Base-by-base conservation (phyloP, 1,140 invertebrate species). In the Heliothis subflexa region DNA sequence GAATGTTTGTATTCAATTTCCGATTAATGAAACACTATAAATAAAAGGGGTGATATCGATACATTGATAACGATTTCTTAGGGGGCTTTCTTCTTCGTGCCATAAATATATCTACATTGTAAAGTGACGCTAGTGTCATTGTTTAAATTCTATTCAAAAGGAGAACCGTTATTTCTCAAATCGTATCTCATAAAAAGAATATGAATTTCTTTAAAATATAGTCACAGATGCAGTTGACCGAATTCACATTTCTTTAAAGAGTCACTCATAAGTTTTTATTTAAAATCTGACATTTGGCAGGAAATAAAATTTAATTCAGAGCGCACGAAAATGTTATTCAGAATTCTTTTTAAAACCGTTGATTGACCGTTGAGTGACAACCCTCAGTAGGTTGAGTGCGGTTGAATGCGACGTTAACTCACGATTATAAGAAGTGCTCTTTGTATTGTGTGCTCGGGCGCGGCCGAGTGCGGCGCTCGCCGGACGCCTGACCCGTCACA, bases 281-380 rank as follows among this genome's bases (percentile, higher is more conserved):
- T 80, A 82, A 83, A 83, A 86, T 83, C 78, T 88, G 86, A 88
- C 87, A 85, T 86, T 90, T 89, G 88, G 86, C 81, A 85, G 83
- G 84, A 83, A 83, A 68, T 85, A 84, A 86, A 88, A 83, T 86
- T 84, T 78, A 82, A 86, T 83, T 87, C 85, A 86, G 84, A 84
- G 73, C 73, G 45, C 74, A 78, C 78, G 78, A 78, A 78, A 72
- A 84, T 79, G 33, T 64, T 82, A 82, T 85, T 81, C 28, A 81
- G 78, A 68, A 79, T 88, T 88, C 89, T 78, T 85, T 85, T 81
- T 72, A 85, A 88, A 91, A 91, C 89, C 85, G 87, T 93, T 87
- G 83, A 78, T 68, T 93, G 93, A 92, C 89, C 91, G 88, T 89
- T 91, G 93, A 94, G 87, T 93, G 91, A 91, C 91, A 87, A 82